phyloP scores from a whole-genome alignment of 2,888 invertebrate species.

The Microplitis deprimator region DNA sequence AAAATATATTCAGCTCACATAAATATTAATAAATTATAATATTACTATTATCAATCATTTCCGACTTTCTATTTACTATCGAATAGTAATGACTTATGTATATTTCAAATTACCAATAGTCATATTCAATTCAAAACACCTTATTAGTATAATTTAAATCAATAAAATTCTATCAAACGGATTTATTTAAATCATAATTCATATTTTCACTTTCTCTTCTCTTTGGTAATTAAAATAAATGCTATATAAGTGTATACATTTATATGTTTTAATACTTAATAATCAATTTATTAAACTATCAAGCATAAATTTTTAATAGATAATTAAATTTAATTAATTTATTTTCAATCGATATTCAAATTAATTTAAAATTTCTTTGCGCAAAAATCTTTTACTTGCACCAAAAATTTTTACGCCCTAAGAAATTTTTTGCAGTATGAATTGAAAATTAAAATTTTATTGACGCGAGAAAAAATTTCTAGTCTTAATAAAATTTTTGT shows the following conservation, averaged over 20 bases:
- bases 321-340: too few species aligned
- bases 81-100: neutral
- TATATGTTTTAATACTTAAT: too few species aligned
- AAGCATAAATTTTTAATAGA: too few species aligned
- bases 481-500: too few species aligned
- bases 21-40: conserved; percentile 10
- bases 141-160: neutral
- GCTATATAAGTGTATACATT: neutral
- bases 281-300: too few species aligned
- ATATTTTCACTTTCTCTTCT: neutral
- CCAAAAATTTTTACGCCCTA: too few species aligned
- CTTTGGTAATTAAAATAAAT: neutral
- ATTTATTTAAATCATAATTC: neutral
- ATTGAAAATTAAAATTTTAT: too few species aligned
- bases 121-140: neutral
- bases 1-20: neutral
- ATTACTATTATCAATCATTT: neutral
- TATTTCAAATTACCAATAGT: neutral
- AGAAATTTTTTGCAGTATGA: too few species aligned
- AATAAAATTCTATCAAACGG: neutral
- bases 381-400: too few species aligned
- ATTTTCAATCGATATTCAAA: too few species aligned
- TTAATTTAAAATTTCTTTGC: too few species aligned
- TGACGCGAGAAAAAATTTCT: too few species aligned
- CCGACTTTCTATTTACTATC: neutral